phyloP scores from a whole-genome alignment of 2,113 vertebrate genomes.

The Clarias batrachus region DNA sequence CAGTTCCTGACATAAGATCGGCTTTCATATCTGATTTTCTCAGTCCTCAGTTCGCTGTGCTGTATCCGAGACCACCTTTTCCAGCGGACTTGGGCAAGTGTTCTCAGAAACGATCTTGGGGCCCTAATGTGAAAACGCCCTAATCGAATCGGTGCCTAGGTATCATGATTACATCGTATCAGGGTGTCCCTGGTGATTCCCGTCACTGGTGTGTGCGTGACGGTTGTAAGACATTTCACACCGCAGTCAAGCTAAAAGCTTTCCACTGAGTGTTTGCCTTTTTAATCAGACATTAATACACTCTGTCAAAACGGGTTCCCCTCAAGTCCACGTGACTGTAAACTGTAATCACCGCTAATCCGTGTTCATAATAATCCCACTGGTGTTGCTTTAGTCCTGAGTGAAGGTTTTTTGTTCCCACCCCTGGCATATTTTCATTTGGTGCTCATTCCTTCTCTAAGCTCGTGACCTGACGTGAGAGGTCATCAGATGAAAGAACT shows the following conservation, averaged over 20 bases:
- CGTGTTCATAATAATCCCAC: neutral
- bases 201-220: neutral
- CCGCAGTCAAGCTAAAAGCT: neutral
- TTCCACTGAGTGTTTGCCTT: neutral
- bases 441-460: neutral
- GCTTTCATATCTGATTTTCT: no score
- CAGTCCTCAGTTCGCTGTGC: no score
- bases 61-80: no score
- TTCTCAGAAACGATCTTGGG: no score
- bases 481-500: neutral
- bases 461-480: neutral
- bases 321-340: neutral
- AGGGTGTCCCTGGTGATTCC: no score
- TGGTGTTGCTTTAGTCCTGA: no score
- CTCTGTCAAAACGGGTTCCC: neutral
- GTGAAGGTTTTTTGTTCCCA: neutral
- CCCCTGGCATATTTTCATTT: neutral
- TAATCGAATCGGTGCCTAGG: no score
- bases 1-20: no score
- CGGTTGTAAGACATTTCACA: neutral
- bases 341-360: conserved; percentile 8
- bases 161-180: no score
- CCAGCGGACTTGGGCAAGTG: no score
- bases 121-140: no score
- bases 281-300: neutral